Evolutionary conservation across 37 sponge, comb jelly and placozoan species (phyloP).

Genomic region (Chondrosia reniformis): DNA sequence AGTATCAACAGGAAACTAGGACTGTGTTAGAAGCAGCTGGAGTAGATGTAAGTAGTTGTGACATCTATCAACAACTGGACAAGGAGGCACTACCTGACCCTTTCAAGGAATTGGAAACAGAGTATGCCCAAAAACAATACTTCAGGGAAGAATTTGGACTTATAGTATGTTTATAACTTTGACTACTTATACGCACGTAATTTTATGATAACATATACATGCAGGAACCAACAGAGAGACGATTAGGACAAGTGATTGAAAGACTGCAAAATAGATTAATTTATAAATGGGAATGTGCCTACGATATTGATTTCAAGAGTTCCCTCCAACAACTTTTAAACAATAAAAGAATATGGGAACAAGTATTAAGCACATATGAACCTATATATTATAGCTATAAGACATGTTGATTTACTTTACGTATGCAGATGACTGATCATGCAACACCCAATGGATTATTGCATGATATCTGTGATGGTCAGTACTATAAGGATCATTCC

Average conservation of each 20-base stretch:
- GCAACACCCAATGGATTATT: neutral
- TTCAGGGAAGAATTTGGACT: neutral
- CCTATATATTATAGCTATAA: neutral
- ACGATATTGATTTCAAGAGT: neutral
- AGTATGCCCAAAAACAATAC: neutral
- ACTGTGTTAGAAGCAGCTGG: neutral
- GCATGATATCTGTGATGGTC: slow-evolving; percentile 60
- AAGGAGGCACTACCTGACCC: neutral
- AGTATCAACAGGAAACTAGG: neutral
- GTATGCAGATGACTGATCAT: no score
- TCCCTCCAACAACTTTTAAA: slow-evolving; percentile 12
- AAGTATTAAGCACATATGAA: neutral
- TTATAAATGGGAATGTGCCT: neutral
- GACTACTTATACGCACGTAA: neutral
- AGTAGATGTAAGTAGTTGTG: neutral
- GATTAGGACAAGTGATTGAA: neutral
- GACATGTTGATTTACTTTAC: no score
- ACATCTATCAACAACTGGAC: no score
- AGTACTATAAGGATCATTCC: slow-evolving; percentile 21
- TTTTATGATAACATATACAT: neutral
- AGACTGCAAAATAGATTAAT: neutral
- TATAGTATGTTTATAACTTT: neutral
- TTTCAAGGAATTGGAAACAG: slow-evolving; percentile 8
- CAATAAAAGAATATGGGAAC: neutral
- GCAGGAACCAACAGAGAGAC: slow-evolving; percentile 3